Conservation (phyloP, 2,113 vertebrate species). For the Callipepla californica region DNA sequence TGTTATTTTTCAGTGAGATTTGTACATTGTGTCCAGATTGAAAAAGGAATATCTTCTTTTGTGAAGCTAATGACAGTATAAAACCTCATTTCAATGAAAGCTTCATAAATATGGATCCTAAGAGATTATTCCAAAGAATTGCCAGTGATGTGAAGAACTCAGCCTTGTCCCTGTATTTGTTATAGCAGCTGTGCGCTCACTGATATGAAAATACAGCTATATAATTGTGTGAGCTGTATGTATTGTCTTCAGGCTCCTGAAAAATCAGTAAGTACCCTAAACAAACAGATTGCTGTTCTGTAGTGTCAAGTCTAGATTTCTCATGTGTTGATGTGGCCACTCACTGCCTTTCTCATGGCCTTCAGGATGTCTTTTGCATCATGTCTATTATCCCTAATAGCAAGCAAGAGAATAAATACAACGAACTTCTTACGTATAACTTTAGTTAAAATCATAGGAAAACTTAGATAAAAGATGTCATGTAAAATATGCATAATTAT, state of each 20-base stretch:
- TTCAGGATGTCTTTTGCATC: background rate
- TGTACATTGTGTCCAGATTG: background rate
- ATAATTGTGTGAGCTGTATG: background rate
- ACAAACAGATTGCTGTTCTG: background rate
- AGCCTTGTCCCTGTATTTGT: background rate
- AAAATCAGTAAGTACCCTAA: background rate
- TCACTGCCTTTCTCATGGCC: background rate
- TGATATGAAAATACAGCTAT: background rate
- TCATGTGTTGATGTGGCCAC: background rate
- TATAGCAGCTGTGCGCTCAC: fast-evolving
- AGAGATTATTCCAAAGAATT: background rate
- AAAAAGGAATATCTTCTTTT: background rate
- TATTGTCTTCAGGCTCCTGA: background rate
- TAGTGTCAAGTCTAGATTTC: background rate
- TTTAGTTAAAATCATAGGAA: background rate
- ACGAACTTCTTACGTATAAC: background rate
- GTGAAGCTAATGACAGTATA: background rate
- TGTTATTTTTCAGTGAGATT: background rate
- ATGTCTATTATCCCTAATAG: background rate
- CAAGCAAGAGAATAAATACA: background rate
- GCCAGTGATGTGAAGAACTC: background rate
- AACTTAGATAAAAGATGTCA: background rate
- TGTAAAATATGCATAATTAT: background rate
- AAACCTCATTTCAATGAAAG: background rate
- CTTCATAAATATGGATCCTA: background rate